phyloP scores from a whole-genome alignment of 2,113 vertebrate species.

The Microtus richardsoni region DNA sequence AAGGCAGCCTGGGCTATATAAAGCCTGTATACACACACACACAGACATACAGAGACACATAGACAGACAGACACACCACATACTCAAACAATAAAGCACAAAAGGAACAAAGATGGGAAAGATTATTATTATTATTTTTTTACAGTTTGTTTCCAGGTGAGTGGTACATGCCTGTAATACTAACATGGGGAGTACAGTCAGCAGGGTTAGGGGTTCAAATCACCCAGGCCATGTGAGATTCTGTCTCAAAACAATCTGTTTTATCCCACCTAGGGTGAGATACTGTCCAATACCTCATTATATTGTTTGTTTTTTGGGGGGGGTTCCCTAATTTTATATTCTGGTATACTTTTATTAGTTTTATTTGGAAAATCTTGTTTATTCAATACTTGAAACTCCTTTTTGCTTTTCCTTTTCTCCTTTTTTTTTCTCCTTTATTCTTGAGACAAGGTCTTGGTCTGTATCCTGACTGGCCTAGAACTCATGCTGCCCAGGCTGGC shows the following conservation, averaged over 20 bases:
- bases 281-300: not conserved
- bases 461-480: not conserved
- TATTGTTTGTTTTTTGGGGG: too few relatives aligned
- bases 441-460: not conserved
- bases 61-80: not conserved
- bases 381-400: not conserved
- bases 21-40: not conserved
- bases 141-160: not conserved
- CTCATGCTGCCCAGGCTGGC: not conserved
- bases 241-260: not conserved
- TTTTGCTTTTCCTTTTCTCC: not conserved
- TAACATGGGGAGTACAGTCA: not conserved
- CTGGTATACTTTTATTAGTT: not conserved
- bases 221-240: not conserved
- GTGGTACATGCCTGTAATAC: not conserved
- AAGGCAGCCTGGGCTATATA: not conserved
- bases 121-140: too few relatives aligned
- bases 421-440: not conserved
- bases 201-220: not conserved
- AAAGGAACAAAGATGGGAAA: not conserved
- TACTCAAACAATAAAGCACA: not conserved
- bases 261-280: not conserved
- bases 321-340: not conserved
- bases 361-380: not conserved
- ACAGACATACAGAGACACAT: too few relatives aligned